Base-by-base conservation (phyloP, 2,888 invertebrate genomes). In the Argyra leucocephala region DNA sequence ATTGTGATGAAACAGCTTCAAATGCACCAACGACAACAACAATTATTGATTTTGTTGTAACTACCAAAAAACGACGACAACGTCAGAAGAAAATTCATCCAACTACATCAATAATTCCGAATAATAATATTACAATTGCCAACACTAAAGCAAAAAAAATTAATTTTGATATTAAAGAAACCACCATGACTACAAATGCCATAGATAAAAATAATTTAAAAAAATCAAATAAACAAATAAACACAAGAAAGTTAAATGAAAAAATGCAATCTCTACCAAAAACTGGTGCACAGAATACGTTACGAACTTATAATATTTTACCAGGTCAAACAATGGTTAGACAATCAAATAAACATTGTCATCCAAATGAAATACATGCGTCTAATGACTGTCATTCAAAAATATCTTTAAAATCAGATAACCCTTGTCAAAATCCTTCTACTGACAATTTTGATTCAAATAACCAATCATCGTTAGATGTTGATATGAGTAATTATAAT, bases 31-130 rank as follows among this genome's bases (percentile, higher is more conserved):
- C 48, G 18, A 48, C 48, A 18, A 48, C 48, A 15, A 48, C 48
- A 48, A 48, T 48, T 18, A 48, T 48, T 48, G 48, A 48, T 48
- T 48, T 48, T n/a, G 48, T 48, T 48, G n/a, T 48, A 48, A n/a
- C 48, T 18, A 15, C 15, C 5, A 48, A 48, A 48, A 48, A 48
- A 48, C 15, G n/a, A n/a, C 48, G 48, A 2, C 15, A 5, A 5
- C 15, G n/a, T 18, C 48, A 48, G 18, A 48, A 48, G 18, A 48
- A 48, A 18, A 18, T 48, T 12, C 4, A 48, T 48, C 5, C 48
- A 31, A 31, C 31, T 31, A n/a, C n/a, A n/a, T n/a, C n/a, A n/a
- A n/a, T n/a, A n/a, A 31, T 31, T 31, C 31, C 31, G 10, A 31
- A 31, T 31, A 10, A 31, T n/a, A n/a, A n/a, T n/a, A n/a, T n/a